Percentiles rank a stretch among this genome's conserved stretches.
phyloP scores from a whole-genome alignment of 2,888 invertebrate genomes.

The Epistrophe grossulariae region DNA sequence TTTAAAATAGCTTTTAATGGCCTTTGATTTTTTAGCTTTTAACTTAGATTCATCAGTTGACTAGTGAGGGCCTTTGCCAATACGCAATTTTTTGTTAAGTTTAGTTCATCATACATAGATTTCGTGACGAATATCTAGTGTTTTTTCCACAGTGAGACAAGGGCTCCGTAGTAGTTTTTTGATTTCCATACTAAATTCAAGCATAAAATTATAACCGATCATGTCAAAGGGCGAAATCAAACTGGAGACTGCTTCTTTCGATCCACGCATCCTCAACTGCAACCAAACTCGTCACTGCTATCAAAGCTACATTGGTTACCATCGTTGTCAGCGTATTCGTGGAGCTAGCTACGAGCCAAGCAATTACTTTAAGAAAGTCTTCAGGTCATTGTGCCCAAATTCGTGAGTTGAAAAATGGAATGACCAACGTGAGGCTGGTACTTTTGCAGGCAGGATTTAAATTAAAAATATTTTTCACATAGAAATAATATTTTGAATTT shows the following conservation, averaged over 20 bases:
- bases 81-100: no score
- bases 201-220: conserved; percentile 55
- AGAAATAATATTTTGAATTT: conserved; percentile 12
- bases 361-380: conserved; percentile 94
- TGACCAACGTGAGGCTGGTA: conserved; percentile 90
- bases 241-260: conserved; percentile 92
- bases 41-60: no score
- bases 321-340: conserved; percentile 95
- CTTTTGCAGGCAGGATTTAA: conserved; percentile 90
- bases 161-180: conserved; percentile 56
- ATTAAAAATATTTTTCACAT: conserved; percentile 20
- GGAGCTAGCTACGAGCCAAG: conserved; percentile 95
- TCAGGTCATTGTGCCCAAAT: conserved; percentile 92
- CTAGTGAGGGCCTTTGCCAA: no score
- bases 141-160: conserved; percentile 43
- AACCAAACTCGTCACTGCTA: conserved; percentile 98
- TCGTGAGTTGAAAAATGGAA: conserved; percentile 96
- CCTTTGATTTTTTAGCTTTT: no score
- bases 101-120: no score
- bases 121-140: no score
- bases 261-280: conserved; percentile 98
- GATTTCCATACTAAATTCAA: conserved; percentile 57
- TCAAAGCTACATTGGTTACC: conserved; percentile 95
- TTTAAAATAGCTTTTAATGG: no score
- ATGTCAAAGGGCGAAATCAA: conserved; percentile 76